Percentiles rank a stretch among this genome's conserved stretches.
These are phyloP conservation scores for Trogon melanurus DNA, from an alignment of 2,113 vertebrate species.

Conservation along the genomic window DNA sequence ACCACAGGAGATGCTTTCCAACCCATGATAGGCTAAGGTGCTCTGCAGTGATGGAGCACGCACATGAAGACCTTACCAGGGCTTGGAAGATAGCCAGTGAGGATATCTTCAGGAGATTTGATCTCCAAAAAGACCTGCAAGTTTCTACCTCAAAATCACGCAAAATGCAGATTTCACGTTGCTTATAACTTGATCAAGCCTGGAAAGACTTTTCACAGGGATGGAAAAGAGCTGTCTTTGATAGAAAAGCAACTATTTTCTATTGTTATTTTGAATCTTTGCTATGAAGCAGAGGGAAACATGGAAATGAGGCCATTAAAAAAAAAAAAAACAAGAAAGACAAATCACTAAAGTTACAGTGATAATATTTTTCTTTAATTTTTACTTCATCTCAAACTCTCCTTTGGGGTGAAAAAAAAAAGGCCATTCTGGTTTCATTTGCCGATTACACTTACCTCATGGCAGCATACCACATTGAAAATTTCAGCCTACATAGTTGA, in stretches of 20 bases:
- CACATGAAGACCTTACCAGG: neutral
- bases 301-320: neutral
- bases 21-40: fast-evolving
- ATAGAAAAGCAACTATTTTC: neutral
- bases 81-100: neutral
- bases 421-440: neutral
- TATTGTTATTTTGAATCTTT: neutral
- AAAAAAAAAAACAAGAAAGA: neutral
- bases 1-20: neutral
- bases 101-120: neutral
- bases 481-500: neutral
- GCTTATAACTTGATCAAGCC: neutral
- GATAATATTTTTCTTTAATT: neutral
- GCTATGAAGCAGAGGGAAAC: neutral
- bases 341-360: neutral
- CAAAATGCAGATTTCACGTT: neutral
- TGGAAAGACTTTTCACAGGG: neutral
- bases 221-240: neutral
- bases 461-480: neutral
- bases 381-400: neutral
- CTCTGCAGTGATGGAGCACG: neutral
- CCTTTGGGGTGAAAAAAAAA: fast-evolving
- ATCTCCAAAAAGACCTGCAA: neutral
- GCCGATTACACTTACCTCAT: neutral
- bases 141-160: neutral